Evolutionary conservation across 2,113 vertebrate species (phyloP), one percentile per base, ranked within the genome.

Genomic region (Nanger granti): DNA sequence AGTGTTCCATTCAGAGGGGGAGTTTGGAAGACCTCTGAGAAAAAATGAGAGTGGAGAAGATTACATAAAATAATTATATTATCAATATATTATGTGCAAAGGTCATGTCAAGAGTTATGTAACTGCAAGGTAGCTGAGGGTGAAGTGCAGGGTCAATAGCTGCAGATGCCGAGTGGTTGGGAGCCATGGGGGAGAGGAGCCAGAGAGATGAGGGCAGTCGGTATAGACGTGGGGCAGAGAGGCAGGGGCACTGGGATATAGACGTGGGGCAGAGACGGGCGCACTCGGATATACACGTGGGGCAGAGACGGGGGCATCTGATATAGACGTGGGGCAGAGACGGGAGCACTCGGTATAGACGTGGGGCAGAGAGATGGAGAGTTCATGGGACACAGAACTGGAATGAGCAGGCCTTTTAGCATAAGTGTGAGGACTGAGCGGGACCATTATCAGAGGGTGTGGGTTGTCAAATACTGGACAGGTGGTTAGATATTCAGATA

Each of bases 391-490:
- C 17, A 17, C 34, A 41, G 18, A 55, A 5, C 22, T 3, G 11
- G 44, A 62, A 20, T 22, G 24, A 8, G 7, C 20, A 8, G 64
- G 12, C 9, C 2, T 15, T 6, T 80, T 1, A 8, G 28, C 64
- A 26, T 24, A n/a, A 82, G 8, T 1, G 4, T 8, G 7, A 47
- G 55, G 18, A 52, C 4, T 34, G 29, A 79, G 44, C 3, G 6
- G 4, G 11, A 2, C 34, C 57, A 20, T 60, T 34, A 0, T 41
- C 41, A 7, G 15, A 95, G 24, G 9, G 1, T 3, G 1, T 26
- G n/a, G 37, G 8, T 54, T 31, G 2, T 13, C 15, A 17, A 59
- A 69, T 26, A 54, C 11, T 8, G 9, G 52, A 24, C 20, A 54
- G 8, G 3, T 49, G 31, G 12, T 18, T 14, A 22, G 29, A 37